Evolutionary conservation across 2,113 vertebrate species (phyloP), one percentile per base, ranked within the genome.

Genomic region (Thymallus thymallus): DNA sequence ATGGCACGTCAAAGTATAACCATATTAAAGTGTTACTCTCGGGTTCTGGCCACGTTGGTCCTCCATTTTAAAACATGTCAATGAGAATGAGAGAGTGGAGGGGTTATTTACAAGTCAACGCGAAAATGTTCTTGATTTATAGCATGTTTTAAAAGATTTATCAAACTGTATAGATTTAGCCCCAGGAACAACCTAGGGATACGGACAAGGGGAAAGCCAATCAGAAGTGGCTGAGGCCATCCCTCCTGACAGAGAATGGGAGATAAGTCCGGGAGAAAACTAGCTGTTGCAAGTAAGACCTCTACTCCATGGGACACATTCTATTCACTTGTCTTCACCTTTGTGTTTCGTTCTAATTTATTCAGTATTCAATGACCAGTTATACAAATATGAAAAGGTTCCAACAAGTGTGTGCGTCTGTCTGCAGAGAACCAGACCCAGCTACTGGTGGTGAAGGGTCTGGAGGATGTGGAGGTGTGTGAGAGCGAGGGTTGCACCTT

Each of bases 391-490:
- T 51, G 13, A 51, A 41, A 41, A 41, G 9, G 35, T 41, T 41
- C 9, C 35, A 41, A 41, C 35, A 41, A 41, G 35, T 41, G 16
- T 58, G 23, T 45, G 14, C n/a, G 13, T 26, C 22, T 72, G n/a
- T 14, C 32, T 63, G 6, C 84, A 99, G 97, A 95, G 93, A 94
- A 95, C 32, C 95, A 95, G 74, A 90, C 97, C 80, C 94, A 93
- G 48, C 48, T 51, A 18, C 48, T 16, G 75, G 73, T 99, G 48
- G 85, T 96, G 71, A 94, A 91, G 78, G 95, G 94, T 4, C 86
- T 98, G 72, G 93, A 95, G 71, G 86, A 93, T 0, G 63, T 92
- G 24, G 80, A 94, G 68, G 91, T 92, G 4, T 80, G 76, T 1
- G 97, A 98, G 81, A 95, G 93, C 32, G 94, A 94, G 12, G 88